These are phyloP conservation scores for Phlogophora meticulosa DNA, from an alignment of 2,888 invertebrate genomes.

Conservation along the genomic window DNA sequence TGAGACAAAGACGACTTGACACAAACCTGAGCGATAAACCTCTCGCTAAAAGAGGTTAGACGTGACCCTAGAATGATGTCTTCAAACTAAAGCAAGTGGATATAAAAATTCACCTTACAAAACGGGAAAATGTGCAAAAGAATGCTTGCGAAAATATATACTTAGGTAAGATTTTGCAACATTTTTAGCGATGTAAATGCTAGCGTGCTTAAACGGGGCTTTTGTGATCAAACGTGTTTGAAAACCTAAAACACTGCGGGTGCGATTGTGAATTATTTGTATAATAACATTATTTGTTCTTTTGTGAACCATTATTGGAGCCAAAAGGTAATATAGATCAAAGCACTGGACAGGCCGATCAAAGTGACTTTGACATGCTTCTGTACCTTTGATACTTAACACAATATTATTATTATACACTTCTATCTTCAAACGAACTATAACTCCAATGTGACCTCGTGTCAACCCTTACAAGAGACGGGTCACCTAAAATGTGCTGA, in stretches of 20 bases:
- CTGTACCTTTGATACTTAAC: conserved; percentile 17
- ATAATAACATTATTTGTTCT: conserved; percentile 49
- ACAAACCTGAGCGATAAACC: conserved; percentile 28
- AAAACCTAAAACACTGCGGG: conserved; percentile 45
- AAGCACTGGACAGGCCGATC: conserved; percentile 20
- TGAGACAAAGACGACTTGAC: conserved; percentile 9
- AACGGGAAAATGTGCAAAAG: conserved; percentile 39
- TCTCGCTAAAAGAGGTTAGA: conserved; percentile 40
- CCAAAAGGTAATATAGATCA: conserved; percentile 9
- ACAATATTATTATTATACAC: conserved; percentile 50
- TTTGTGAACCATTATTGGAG: conserved; percentile 13
- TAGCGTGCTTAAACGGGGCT: conserved; percentile 44
- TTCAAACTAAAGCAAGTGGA: conserved; percentile 48
- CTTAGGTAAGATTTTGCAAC: conserved; percentile 4
- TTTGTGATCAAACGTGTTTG: conserved; percentile 46
- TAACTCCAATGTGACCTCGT: conserved; percentile 51
- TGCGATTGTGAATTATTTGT: conserved; percentile 49
- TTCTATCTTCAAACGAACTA: conserved; percentile 44
- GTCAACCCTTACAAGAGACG: conserved; percentile 55
- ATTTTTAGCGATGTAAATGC: conserved; percentile 22
- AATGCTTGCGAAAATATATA: conserved; percentile 14
- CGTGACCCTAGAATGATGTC: conserved; percentile 48
- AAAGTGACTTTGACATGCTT: conserved; percentile 36
- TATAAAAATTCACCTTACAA: conserved; percentile 29
- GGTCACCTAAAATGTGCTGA: conserved; percentile 53